A percentile compares a stretch with the other conserved stretches of the same genome.
phyloP scores from a whole-genome alignment of 2,797 vertebrate genomes.

The Eupleurogrammus muticus region DNA sequence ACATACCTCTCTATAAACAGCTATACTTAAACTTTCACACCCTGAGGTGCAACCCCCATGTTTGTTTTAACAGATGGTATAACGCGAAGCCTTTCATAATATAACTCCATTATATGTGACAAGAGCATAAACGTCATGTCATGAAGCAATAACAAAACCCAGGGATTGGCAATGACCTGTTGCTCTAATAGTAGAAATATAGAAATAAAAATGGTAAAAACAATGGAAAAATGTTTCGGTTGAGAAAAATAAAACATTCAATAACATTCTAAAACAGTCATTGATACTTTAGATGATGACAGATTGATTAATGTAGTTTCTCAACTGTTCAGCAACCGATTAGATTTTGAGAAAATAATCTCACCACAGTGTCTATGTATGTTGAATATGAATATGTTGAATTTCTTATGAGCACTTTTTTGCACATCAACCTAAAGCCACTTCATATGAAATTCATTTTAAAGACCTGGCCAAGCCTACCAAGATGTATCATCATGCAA shows the following conservation, averaged over 20 bases:
- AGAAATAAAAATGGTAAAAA: not conserved
- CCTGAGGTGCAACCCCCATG: conserved; percentile 21
- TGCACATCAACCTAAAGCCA: not conserved
- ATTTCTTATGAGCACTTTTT: too few species aligned
- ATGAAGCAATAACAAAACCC: not conserved
- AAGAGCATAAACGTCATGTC: not conserved
- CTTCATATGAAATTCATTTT: not conserved
- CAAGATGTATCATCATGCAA: too few species aligned
- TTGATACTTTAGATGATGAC: not conserved
- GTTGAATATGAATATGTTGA: too few species aligned
- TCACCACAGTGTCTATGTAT: not conserved
- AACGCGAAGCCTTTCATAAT: not conserved
- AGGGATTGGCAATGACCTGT: not conserved
- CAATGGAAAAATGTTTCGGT: not conserved
- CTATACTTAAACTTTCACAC: conserved; percentile 39
- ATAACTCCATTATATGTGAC: not conserved
- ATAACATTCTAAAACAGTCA: conserved; percentile 6
- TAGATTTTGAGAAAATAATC: not conserved
- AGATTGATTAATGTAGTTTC: not conserved
- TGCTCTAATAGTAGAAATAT: conserved; percentile 2
- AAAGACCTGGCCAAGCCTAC: not conserved
- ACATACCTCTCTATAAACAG: conserved; percentile 49
- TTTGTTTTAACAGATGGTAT: conserved; percentile 1
- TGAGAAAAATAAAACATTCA: not conserved
- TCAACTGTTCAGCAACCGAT: too few species aligned